phyloP scores from a whole-genome alignment of 2,113 vertebrate genomes.

The Laticauda colubrina region DNA sequence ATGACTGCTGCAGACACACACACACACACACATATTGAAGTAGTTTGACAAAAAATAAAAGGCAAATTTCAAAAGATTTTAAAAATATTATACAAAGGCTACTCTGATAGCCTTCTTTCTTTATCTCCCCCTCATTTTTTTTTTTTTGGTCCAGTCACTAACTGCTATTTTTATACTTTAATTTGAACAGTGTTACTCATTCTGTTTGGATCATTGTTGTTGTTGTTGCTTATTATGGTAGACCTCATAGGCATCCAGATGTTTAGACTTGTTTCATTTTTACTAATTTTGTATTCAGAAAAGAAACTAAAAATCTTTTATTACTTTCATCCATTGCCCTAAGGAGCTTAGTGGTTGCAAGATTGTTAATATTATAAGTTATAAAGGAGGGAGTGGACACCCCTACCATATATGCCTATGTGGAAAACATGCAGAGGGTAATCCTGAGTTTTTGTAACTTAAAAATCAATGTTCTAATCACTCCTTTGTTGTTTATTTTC shows the following conservation, averaged over 20 bases:
- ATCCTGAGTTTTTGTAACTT: not conserved
- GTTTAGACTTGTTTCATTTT: not conserved
- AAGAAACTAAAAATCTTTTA: not conserved
- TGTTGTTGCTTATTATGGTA: not conserved
- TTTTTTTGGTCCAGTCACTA: not conserved
- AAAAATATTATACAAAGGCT: not conserved
- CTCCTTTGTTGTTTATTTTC: not conserved
- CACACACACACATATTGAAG: not conserved
- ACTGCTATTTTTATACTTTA: not conserved
- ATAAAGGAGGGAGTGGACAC: not conserved
- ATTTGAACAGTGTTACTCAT: not conserved
- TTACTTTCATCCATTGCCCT: not conserved
- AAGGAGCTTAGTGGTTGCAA: not conserved
- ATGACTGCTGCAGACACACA: not conserved
- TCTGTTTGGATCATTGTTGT: not conserved
- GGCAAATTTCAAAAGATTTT: not conserved
- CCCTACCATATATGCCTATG: not conserved
- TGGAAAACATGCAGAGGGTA: not conserved
- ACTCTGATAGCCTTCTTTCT: not conserved
- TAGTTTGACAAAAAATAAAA: not conserved
- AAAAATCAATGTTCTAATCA: not conserved
- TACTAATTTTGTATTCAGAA: not conserved
- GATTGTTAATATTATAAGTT: not conserved
- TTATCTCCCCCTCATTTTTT: not conserved
- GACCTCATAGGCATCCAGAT: not conserved